Percentiles rank a stretch among this genome's conserved stretches.
Conservation (phyloP, 2,113 vertebrate genomes). For the Pygoscelis antarcticus region DNA sequence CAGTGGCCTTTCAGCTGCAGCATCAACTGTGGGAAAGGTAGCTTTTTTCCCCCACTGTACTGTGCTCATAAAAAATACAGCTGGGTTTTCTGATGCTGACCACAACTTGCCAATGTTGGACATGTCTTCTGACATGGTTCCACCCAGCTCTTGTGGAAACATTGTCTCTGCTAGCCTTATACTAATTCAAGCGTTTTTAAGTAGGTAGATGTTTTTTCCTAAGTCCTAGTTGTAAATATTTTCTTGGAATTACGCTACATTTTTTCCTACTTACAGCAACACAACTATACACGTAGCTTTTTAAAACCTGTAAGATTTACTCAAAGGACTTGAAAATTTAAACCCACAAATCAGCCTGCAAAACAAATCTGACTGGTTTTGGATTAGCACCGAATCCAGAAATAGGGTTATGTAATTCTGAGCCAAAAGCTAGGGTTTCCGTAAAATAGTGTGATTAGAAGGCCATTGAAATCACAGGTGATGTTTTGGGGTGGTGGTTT, state of each 20-base stretch:
- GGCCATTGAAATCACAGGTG: neutral
- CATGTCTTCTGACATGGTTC: rapidly evolving
- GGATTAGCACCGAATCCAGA: neutral
- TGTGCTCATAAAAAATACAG: neutral
- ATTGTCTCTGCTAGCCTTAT: neutral
- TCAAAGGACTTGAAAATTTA: neutral
- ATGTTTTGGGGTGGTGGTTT: neutral
- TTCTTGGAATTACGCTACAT: neutral
- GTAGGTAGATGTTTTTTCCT: neutral
- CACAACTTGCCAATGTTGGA: neutral
- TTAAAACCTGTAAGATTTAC: neutral
- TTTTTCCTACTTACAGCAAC: neutral
- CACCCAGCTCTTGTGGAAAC: neutral
- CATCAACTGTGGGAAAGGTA: neutral
- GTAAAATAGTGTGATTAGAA: neutral
- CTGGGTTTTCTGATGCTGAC: neutral
- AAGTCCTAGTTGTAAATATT: neutral
- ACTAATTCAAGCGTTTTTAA: neutral
- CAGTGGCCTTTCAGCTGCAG: neutral
- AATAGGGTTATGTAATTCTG: neutral
- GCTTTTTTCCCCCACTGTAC: neutral
- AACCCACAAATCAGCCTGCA: neutral
- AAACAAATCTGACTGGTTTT: neutral
- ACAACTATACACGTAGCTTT: neutral
- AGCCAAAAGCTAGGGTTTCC: neutral